Conservation (phyloP, 2,113 vertebrate species). For the Oryzias melastigma region DNA sequence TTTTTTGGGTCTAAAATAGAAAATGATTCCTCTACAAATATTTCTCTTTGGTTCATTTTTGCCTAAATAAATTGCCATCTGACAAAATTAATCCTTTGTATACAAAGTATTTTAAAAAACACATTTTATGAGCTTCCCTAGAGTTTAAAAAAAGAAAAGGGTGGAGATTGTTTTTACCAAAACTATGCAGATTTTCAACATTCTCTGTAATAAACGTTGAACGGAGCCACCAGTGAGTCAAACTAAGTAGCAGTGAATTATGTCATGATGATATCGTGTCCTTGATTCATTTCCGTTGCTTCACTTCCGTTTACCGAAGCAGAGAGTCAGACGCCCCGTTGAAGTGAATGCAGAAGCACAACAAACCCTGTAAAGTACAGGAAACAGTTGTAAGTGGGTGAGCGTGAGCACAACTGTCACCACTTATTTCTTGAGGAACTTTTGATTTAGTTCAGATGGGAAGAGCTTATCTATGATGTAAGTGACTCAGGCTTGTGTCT, state of each 20-base stretch:
- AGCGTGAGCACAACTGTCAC: conserved; percentile 1
- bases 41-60: background rate
- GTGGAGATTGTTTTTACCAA: too few species aligned
- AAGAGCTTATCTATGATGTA: too few species aligned
- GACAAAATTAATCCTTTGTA: background rate
- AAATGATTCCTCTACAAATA: conserved; percentile 6
- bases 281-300: conserved; percentile 50
- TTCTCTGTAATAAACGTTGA: too few species aligned
- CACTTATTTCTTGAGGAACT: background rate
- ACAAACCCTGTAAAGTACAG: conserved; percentile 1
- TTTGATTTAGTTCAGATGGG: too few species aligned
- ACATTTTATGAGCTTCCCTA: background rate
- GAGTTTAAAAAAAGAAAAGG: too few species aligned
- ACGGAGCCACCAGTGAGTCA: conserved; percentile 20
- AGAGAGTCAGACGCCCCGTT: conserved; percentile 9
- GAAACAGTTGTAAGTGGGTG: background rate
- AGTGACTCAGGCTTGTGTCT: too few species aligned
- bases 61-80: background rate
- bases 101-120: background rate
- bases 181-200: background rate
- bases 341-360: conserved; percentile 16
- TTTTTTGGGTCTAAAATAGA: conserved; percentile 4
- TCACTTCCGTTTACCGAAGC: conserved; percentile 20
- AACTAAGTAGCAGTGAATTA: conserved; percentile 4
- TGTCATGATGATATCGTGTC: conserved; percentile 19